Evolutionary conservation across 2,113 vertebrate species (phyloP).

Genomic region (Odontophorus gujanensis): DNA sequence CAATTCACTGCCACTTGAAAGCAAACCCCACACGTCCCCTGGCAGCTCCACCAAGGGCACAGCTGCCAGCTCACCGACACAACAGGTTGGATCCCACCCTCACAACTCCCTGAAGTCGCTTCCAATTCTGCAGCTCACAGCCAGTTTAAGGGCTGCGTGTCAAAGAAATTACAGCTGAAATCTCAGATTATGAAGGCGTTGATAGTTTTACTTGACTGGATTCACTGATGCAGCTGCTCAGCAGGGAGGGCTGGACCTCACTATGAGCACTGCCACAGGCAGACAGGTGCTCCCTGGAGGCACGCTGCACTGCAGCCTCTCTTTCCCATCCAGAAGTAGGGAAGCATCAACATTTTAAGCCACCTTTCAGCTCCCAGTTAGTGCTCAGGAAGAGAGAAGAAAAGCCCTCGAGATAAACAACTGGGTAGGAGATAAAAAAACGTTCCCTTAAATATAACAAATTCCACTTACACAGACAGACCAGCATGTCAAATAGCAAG

Average conservation of each 20-base stretch:
- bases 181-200: slow-evolving; percentile 60
- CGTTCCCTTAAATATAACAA: slow-evolving; percentile 53
- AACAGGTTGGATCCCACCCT: neutral
- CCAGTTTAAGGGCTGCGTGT: neutral
- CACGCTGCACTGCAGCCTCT: neutral
- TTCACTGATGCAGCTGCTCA: slow-evolving; percentile 36
- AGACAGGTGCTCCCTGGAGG: neutral
- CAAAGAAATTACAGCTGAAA: slow-evolving; percentile 4
- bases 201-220: slow-evolving; percentile 42
- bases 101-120: fast-evolving
- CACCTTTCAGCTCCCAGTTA: neutral
- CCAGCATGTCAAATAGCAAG: slow-evolving; percentile 52
- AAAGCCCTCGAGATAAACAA: slow-evolving; percentile 32
- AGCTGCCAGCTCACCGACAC: neutral
- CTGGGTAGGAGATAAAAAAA: slow-evolving; percentile 30
- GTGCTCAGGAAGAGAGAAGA: slow-evolving; percentile 26
- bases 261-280: neutral
- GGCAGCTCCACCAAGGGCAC: neutral
- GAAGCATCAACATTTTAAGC: neutral
- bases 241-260: neutral
- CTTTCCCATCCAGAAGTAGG: neutral
- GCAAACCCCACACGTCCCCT: neutral
- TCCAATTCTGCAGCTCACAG: slow-evolving; percentile 14
- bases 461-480: slow-evolving; percentile 57
- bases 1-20: neutral